phyloP scores from a whole-genome alignment of 2,888 invertebrate genomes.

The Podotricha telesiphe region DNA sequence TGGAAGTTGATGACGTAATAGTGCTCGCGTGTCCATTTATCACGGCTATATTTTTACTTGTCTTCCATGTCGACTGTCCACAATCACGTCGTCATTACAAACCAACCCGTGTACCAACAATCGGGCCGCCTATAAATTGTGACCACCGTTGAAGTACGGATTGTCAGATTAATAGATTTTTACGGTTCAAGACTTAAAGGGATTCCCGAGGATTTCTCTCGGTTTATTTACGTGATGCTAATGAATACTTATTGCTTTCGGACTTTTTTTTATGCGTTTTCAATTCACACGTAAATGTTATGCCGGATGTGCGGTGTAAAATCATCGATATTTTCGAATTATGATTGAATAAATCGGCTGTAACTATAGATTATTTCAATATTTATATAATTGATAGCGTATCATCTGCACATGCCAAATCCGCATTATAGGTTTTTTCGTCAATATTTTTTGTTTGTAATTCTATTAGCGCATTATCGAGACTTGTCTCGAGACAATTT shows the following conservation, averaged over 20 bases:
- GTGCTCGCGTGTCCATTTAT: constrained; percentile 77
- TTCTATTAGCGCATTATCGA: constrained; percentile 80
- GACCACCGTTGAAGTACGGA: constrained; percentile 74
- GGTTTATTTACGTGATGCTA: constrained; percentile 46
- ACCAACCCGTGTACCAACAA: constrained; percentile 66
- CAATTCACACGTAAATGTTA: constrained; percentile 42
- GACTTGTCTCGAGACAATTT: constrained; percentile 77
- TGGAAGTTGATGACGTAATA: constrained; percentile 58
- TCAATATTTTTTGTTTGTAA: constrained; percentile 71
- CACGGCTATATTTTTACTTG: constrained; percentile 77
- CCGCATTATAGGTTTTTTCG: constrained; percentile 73
- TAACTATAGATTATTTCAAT: constrained; percentile 67
- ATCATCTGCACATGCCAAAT: constrained; percentile 73
- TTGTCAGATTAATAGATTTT: constrained; percentile 73
- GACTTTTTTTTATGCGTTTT: constrained; percentile 46
- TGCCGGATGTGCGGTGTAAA: constrained; percentile 44
- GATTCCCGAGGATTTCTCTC: constrained; percentile 49
- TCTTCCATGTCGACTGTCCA: constrained; percentile 76
- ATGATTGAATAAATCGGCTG: constrained; percentile 48
- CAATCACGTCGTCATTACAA: constrained; percentile 81
- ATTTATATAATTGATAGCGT: constrained; percentile 70
- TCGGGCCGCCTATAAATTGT: constrained; percentile 77
- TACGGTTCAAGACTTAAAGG: constrained; percentile 61
- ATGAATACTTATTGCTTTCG: constrained; percentile 49
- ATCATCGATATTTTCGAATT: constrained; percentile 52